Conservation (phyloP, 35 echinoderm and acorn worm genomes). For the Chiridota heheva region DNA sequence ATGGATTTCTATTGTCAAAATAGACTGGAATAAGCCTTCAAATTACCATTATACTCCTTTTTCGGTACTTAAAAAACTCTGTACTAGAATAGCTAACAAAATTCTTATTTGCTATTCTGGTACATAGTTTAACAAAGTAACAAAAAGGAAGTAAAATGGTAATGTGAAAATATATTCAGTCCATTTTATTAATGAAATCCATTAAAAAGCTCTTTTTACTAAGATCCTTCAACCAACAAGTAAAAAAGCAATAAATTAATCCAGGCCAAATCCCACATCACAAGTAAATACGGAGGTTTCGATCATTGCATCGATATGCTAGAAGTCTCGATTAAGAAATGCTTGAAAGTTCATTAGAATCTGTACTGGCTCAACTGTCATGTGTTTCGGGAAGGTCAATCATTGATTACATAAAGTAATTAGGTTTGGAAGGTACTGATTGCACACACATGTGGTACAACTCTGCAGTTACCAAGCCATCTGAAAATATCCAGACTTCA, state of each 20-base stretch:
- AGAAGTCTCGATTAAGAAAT: background rate
- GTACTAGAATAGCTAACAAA: too few species aligned
- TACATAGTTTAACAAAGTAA: too few species aligned
- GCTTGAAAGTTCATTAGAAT: constrained; percentile 19
- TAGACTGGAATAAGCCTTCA: too few species aligned
- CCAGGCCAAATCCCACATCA: background rate
- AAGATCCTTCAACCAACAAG: background rate
- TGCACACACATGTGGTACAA: constrained; percentile 28
- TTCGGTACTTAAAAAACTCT: too few species aligned
- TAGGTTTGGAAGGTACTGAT: constrained; percentile 16
- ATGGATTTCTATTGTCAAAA: too few species aligned
- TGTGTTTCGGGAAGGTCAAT: background rate
- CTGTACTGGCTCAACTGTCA: constrained; percentile 15
- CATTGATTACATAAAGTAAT: background rate
- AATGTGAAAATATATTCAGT: too few species aligned
- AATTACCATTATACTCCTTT: too few species aligned
- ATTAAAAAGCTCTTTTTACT: too few species aligned
- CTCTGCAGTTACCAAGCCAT: constrained; percentile 24
- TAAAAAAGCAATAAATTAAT: background rate
- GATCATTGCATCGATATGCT: background rate
- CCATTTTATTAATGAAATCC: too few species aligned
- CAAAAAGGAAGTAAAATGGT: too few species aligned
- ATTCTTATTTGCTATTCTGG: too few species aligned
- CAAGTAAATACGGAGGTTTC: background rate
- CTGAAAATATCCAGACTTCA: constrained; percentile 28